phyloP scores from a whole-genome alignment of 1,140 invertebrate species.

The Galendromus occidentalis region DNA sequence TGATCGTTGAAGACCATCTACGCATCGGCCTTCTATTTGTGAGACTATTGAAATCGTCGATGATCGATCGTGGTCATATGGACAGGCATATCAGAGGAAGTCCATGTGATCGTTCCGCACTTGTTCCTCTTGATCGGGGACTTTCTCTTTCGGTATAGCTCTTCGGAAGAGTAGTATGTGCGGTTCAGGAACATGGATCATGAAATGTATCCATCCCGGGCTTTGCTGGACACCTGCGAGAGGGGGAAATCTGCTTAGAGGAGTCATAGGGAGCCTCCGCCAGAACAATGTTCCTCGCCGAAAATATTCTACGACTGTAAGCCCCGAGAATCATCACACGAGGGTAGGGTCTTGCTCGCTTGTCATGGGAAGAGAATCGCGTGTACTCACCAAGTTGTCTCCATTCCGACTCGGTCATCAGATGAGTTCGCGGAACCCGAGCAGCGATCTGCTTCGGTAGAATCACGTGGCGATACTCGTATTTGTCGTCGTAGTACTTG shows the following conservation, averaged over 20 bases:
- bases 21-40: too few relatives aligned
- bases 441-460: constrained; percentile 76
- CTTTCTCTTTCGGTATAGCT: constrained; percentile 16
- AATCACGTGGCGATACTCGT: constrained; percentile 78
- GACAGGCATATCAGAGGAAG: too few relatives aligned
- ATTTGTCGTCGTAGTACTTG: constrained; percentile 63
- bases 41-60: too few relatives aligned
- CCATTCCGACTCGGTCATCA: constrained; percentile 83
- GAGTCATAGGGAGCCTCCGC: too few relatives aligned
- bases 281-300: too few relatives aligned
- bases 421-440: constrained; percentile 62
- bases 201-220: constrained; percentile 83
- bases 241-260: too few relatives aligned
- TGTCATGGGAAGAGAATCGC: too few relatives aligned
- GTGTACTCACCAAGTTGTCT: constrained; percentile 44
- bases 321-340: too few relatives aligned
- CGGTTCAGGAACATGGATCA: constrained; percentile 62
- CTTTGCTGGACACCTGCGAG: constrained; percentile 70
- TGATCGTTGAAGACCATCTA: too few relatives aligned
- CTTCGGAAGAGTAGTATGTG: constrained; percentile 30
- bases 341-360: too few relatives aligned
- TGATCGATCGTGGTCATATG: too few relatives aligned
- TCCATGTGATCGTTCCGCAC: background rate
- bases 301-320: too few relatives aligned
- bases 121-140: constrained; percentile 21